Evolutionary conservation across 2,888 invertebrate species (phyloP).

Genomic region (Drosophila villosipedis): DNA sequence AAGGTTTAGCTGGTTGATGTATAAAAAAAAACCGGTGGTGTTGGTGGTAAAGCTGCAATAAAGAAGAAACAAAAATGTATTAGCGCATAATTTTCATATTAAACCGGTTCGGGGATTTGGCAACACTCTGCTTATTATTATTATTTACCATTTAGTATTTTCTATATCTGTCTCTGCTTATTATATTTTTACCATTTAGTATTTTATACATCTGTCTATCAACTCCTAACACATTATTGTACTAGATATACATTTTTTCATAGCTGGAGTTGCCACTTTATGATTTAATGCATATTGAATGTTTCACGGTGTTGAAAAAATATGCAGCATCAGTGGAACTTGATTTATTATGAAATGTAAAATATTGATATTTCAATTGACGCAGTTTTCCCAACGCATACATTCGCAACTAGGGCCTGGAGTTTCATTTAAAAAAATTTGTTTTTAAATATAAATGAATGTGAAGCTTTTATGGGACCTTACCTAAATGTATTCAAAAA

Average conservation of each 20-base stretch:
- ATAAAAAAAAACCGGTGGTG: constrained; percentile 58
- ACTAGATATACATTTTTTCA: neutral
- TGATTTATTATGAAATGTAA: constrained; percentile 10
- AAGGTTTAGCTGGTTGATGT: constrained; percentile 42
- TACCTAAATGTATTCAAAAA: constrained; percentile 39
- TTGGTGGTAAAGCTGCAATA: constrained; percentile 10
- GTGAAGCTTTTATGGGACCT: constrained; percentile 33
- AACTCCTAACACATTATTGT: constrained; percentile 10
- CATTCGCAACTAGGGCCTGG: neutral
- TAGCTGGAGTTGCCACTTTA: constrained; percentile 2
- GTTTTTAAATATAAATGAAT: constrained; percentile 32
- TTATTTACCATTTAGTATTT: constrained; percentile 7
- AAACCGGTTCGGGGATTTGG: constrained; percentile 64
- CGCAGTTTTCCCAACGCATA: constrained; percentile 1
- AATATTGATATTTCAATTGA: constrained; percentile 40
- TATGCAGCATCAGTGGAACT: constrained; percentile 1
- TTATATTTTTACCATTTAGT: constrained; percentile 3
- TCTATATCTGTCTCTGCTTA: constrained; percentile 9
- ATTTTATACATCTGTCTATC: constrained; percentile 10
- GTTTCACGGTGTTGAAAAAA: constrained; percentile 6
- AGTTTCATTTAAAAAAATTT: neutral
- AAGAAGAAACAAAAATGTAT: constrained; percentile 36
- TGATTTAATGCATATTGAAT: constrained; percentile 38
- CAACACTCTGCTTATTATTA: constrained; percentile 29
- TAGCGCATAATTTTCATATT: constrained; percentile 56